phyloP scores from a whole-genome alignment of 2,797 vertebrate species.

The Silurus lanzhouensis region DNA sequence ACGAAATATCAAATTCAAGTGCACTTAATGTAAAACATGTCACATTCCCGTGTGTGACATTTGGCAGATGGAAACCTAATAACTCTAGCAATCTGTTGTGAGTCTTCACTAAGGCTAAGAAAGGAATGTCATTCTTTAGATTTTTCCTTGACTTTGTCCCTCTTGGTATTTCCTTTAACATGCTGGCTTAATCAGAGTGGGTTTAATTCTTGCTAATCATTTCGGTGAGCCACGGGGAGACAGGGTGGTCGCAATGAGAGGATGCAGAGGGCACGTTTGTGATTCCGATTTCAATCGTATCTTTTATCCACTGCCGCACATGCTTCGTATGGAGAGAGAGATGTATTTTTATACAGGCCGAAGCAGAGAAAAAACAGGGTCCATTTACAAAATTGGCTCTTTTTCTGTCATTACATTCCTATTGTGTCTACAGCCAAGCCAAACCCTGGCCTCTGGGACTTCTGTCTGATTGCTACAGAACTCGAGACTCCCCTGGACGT shows the following conservation, averaged over 20 bases:
- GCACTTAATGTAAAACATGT: constrained; percentile 54
- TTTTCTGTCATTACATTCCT: constrained; percentile 59
- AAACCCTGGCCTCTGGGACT: constrained; percentile 34
- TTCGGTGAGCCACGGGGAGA: constrained; percentile 55
- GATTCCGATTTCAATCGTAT: constrained; percentile 57
- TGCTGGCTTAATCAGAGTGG: constrained; percentile 66
- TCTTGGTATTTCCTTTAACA: constrained; percentile 63
- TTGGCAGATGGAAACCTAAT: constrained; percentile 51
- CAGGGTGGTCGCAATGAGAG: constrained; percentile 42
- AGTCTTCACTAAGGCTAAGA: constrained; percentile 31
- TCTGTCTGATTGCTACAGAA: constrained; percentile 52
- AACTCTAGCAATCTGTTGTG: constrained; percentile 32
- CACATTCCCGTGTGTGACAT: constrained; percentile 54
- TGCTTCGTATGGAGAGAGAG: constrained; percentile 61
- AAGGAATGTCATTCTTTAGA: constrained; percentile 53
- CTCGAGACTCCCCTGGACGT: constrained; percentile 29
- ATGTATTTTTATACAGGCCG: constrained; percentile 50
- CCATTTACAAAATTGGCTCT: constrained; percentile 59
- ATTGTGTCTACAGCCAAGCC: constrained; percentile 54
- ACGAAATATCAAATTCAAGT: constrained; percentile 44
- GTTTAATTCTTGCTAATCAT: constrained; percentile 71
- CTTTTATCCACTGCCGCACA: constrained; percentile 55
- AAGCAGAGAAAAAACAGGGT: constrained; percentile 48
- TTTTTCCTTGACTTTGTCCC: constrained; percentile 66
- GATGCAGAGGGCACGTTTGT: constrained; percentile 44